Evolutionary conservation across 2,888 invertebrate species (phyloP).

Genomic region (Hecatera dysodea): DNA sequence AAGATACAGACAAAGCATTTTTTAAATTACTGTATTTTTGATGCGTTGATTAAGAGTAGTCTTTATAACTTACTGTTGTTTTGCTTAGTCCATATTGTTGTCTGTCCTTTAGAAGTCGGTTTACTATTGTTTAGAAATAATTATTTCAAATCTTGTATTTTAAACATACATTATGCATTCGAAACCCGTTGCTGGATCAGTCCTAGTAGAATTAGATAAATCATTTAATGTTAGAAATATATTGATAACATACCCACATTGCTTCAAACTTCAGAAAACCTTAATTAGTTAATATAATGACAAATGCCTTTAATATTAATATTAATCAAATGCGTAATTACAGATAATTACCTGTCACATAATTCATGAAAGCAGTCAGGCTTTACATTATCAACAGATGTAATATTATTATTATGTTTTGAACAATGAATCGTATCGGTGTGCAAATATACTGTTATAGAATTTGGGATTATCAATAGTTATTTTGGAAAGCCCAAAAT

Average conservation of each 20-base stretch:
- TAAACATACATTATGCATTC: neutral
- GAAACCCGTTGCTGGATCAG: neutral
- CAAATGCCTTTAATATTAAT: slow-evolving; percentile 25
- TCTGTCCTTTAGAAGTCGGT: no score
- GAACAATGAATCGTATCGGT: neutral
- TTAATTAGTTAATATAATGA: slow-evolving; percentile 34
- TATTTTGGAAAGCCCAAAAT: no score
- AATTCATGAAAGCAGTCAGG: slow-evolving; percentile 39
- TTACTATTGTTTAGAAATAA: neutral
- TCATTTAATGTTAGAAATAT: neutral
- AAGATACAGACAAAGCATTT: neutral
- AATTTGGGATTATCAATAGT: neutral
- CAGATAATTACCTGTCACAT: slow-evolving; percentile 51
- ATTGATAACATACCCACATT: neutral
- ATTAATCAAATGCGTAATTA: slow-evolving; percentile 36
- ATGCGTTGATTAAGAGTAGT: no score
- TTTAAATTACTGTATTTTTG: no score
- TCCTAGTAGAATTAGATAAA: neutral
- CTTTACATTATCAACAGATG: slow-evolving; percentile 26
- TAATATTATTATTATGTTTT: slow-evolving; percentile 6
- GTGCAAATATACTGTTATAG: neutral
- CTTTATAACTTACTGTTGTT: no score
- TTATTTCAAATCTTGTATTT: neutral
- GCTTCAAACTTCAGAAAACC: neutral
- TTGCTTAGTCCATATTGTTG: neutral